A percentile compares a stretch with the other conserved stretches of the same genome.
Evolutionary conservation across 2,113 vertebrate genomes (phyloP).

Genomic region (Poeciliopsis retropinna): DNA sequence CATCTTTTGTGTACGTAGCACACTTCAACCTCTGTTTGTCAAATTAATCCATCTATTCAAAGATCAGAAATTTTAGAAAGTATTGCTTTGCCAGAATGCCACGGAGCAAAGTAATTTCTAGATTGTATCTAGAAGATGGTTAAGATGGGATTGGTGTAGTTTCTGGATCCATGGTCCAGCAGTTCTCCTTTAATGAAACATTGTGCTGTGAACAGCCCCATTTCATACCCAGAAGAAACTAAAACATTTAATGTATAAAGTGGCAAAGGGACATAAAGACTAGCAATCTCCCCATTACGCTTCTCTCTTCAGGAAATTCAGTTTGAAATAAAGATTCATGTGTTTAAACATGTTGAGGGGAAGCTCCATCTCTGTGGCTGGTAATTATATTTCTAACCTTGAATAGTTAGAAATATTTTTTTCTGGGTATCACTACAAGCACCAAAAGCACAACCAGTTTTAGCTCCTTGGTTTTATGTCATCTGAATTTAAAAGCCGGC

Average conservation of each 20-base stretch:
- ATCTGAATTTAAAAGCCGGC: neutral
- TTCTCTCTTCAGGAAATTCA: neutral
- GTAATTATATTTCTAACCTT: neutral
- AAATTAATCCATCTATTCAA: no score
- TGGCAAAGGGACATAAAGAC: neutral
- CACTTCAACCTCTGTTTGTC: no score
- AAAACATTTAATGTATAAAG: neutral
- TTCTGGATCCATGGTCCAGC: no score
- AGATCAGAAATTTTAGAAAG: no score
- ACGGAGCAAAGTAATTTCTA: neutral
- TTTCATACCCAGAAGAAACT: neutral
- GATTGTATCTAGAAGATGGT: neutral
- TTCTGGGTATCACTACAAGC: neutral
- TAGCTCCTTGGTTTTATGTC: neutral
- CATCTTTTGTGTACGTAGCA: no score
- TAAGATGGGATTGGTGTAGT: neutral
- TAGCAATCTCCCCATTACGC: no score
- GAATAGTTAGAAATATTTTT: neutral
- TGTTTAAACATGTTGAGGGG: neutral
- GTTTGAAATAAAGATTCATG: neutral
- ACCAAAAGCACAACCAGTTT: neutral
- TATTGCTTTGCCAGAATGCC: no score
- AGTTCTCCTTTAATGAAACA: neutral
- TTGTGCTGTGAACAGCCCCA: neutral
- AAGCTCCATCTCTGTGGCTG: neutral